Evolutionary conservation across 2,888 invertebrate species (phyloP).

Genomic region (Synanthedon vespiformis): DNA sequence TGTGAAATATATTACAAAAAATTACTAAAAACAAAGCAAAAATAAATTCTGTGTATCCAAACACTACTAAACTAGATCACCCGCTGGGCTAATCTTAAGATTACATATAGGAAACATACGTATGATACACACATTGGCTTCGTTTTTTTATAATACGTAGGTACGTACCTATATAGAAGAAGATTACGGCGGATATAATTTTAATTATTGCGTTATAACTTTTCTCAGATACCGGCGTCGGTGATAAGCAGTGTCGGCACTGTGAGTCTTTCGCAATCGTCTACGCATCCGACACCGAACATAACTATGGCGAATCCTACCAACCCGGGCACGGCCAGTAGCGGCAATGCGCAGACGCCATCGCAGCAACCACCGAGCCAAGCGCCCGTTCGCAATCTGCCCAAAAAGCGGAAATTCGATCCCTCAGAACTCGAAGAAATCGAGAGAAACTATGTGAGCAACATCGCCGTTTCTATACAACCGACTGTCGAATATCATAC

Average conservation of each 20-base stretch:
- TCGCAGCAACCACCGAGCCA: conserved; percentile 58
- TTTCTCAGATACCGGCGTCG: conserved; percentile 64
- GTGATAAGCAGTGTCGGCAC: conserved; percentile 72
- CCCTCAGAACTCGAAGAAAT: conserved; percentile 82
- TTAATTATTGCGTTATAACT: no score
- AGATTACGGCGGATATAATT: no score
- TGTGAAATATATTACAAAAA: no score
- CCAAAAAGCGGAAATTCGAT: conserved; percentile 93
- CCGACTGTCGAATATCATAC: conserved; percentile 40
- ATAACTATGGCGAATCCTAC: conserved; percentile 61
- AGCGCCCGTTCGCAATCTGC: conserved; percentile 80
- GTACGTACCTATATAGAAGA: no score
- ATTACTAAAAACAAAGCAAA: no score
- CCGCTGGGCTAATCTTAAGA: no score
- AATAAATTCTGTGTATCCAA: no score
- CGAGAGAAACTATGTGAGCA: conserved; percentile 62
- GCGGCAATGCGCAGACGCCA: conserved; percentile 31
- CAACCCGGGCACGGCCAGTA: conserved; percentile 50
- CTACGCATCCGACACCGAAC: conserved; percentile 44
- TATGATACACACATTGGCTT: no score
- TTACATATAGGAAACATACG: no score
- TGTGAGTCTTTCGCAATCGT: conserved; percentile 61
- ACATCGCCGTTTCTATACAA: conserved; percentile 31
- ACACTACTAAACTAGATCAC: no score
- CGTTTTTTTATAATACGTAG: no score